Evolutionary conservation across 2,113 vertebrate genomes (phyloP), one percentile per base, ranked within the genome.

Genomic region (Merops nubicus): DNA sequence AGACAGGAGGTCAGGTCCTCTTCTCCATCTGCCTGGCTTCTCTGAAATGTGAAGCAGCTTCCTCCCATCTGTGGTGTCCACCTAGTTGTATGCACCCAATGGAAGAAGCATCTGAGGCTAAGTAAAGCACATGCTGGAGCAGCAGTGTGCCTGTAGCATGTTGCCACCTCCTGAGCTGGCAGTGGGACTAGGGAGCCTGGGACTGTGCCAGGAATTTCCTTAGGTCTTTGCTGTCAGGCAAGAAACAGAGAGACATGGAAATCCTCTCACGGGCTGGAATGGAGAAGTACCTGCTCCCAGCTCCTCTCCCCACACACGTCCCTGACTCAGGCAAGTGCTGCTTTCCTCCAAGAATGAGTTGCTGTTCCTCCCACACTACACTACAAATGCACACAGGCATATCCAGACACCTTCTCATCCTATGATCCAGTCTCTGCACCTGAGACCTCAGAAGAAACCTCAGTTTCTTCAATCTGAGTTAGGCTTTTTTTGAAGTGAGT

Each of bases 141-240:
- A 83, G 67, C n/a, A 1, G 1, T 4, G 22, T 42, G 25, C 25
- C 47, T 75, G 11, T 0, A 72, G 48, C 10, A 4, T 0, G 1
- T 34, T 88, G 60, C 3, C 65, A 50, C 56, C 60, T 82, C 56
- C 65, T 54, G 36, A 47, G 69, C 80, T 51, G 51, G 31, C 84
- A 42, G 36, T 12, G 9, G 15, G 33, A 77, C 7, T 22, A 38
- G 47, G 31, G 21, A 70, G 31, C 31, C 45, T n/a, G 60, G 19
- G 40, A 40, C 43, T 11, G 43, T 67, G 73, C 5, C 31, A 43
- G 54, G 15, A 64, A 4, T 33, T 62, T 15, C 38, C n/a, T 60
- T 8, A 42, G 77, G 31, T 87, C 45, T 21, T 69, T 84, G 20
- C 38, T 60, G 62, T 31, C 14, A 47, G 54, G 20, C 20, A 62